These are phyloP conservation scores for Chaenodraco wilsoni DNA, from an alignment of 2,797 vertebrate genomes.

Conservation along the genomic window DNA sequence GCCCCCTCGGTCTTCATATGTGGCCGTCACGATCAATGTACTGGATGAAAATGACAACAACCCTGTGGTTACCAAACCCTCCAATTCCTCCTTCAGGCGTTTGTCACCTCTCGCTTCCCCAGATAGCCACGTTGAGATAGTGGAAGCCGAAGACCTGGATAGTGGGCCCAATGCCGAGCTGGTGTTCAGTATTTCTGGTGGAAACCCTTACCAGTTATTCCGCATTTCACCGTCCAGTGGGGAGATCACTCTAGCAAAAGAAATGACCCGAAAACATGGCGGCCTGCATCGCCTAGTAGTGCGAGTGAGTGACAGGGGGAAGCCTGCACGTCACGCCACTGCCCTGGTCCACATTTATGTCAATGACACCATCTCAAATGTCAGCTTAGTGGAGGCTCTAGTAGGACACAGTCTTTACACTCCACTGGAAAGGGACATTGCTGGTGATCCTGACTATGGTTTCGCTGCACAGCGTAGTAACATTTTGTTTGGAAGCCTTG, in stretches of 20 bases:
- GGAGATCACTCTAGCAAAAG: constrained; percentile 95
- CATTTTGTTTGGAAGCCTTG: constrained; percentile 97
- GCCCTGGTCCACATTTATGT: constrained; percentile 97
- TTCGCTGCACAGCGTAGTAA: constrained; percentile 95
- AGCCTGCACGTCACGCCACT: constrained; percentile 92
- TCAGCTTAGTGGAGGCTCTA: constrained; percentile 93
- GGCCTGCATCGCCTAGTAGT: constrained; percentile 97
- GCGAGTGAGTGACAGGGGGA: constrained; percentile 94
- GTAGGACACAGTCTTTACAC: constrained; percentile 98
- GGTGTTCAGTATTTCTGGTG: constrained; percentile 92
- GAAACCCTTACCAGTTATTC: constrained; percentile 97
- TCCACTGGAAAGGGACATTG: constrained; percentile 95
- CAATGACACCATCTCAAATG: constrained; percentile 96
- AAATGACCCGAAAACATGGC: constrained; percentile 93
- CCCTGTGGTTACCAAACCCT: constrained; percentile 95
- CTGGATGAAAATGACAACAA: constrained; percentile 99
- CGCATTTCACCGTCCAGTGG: constrained; percentile 93
- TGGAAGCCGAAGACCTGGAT: constrained; percentile 97
- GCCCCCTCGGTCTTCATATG: constrained; percentile 94
- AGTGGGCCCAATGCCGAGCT: constrained; percentile 94
- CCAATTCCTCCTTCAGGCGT: constrained; percentile 93
- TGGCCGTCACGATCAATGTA: constrained; percentile 97
- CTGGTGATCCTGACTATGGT: constrained; percentile 94
- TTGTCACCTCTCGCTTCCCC: constrained; percentile 92
- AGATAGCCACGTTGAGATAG: constrained; percentile 93